phyloP scores from a whole-genome alignment of 2,113 vertebrate genomes.

The Takifugu bimaculatus region DNA sequence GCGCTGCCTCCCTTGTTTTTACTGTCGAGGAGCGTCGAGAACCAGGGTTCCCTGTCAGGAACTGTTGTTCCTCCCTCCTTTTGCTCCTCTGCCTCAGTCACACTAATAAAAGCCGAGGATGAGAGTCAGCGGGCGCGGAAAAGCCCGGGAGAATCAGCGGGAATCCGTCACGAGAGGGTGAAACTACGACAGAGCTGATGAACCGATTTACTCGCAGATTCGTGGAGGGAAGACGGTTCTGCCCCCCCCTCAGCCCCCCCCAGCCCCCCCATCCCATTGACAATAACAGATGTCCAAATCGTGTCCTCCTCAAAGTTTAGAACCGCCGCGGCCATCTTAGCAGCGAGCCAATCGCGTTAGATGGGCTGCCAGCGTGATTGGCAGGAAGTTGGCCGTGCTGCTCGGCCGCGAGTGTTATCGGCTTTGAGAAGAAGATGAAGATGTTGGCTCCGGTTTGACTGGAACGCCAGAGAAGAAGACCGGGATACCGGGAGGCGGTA shows the following conservation, averaged over 20 bases:
- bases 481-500: too few relatives aligned
- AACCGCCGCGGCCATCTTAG: conserved; percentile 44
- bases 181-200: conserved; percentile 27
- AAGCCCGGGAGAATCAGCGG: conserved; percentile 46
- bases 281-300: conserved; percentile 61
- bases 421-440: conserved; percentile 35
- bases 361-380: conserved; percentile 67
- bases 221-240: too few relatives aligned
- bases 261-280: too few relatives aligned
- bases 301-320: conserved; percentile 56
- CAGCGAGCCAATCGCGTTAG: conserved; percentile 51
- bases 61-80: conserved; percentile 39
- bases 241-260: too few relatives aligned
- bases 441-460: too few relatives aligned
- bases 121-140: conserved; percentile 15
- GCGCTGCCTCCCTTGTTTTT: too few relatives aligned
- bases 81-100: conserved; percentile 45
- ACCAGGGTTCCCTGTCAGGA: conserved; percentile 65
- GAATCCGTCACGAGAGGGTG: conserved; percentile 42
- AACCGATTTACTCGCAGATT: too few relatives aligned
- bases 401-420: conserved; percentile 64
- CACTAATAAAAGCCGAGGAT: conserved; percentile 51
- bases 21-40: conserved; percentile 41
- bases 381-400: conserved; percentile 61
- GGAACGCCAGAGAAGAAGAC: too few relatives aligned